Percentiles rank a stretch among this genome's conserved stretches.
Evolutionary conservation across 2,888 invertebrate genomes (phyloP).

Genomic region (Beris chalybata): DNA sequence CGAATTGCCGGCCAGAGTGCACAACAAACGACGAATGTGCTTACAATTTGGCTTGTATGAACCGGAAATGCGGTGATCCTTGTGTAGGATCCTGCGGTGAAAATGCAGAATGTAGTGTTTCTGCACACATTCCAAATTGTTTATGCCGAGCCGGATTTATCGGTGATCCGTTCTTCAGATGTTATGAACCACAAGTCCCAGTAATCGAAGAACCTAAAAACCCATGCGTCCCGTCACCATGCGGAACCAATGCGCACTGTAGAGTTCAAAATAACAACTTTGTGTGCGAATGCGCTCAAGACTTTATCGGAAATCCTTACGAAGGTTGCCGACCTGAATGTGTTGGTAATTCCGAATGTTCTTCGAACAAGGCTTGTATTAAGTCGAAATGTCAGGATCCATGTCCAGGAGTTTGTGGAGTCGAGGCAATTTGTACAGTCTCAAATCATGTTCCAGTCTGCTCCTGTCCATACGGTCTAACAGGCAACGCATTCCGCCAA

Average conservation of each 20-base stretch:
- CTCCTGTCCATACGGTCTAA: conserved; percentile 64
- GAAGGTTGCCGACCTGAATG: conserved; percentile 82
- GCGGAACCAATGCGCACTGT: conserved; percentile 71
- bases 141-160: conserved; percentile 66
- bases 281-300: conserved; percentile 64
- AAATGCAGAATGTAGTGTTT: conserved; percentile 73
- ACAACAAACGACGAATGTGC: conserved; percentile 71
- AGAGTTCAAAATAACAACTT: conserved; percentile 59
- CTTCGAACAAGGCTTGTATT: conserved; percentile 79
- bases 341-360: conserved; percentile 82
- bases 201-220: conserved; percentile 54
- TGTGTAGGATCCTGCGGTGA: conserved; percentile 78
- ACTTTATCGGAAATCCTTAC: conserved; percentile 75
- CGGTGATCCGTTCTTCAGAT: conserved; percentile 76
- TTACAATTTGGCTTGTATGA: conserved; percentile 67
- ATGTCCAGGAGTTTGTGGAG: conserved; percentile 78
- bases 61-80: conserved; percentile 73
- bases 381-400: conserved; percentile 82
- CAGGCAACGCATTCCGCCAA: conserved; percentile 66
- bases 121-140: conserved; percentile 77
- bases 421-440: conserved; percentile 76
- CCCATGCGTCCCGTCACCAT: conserved; percentile 72
- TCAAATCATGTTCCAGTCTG: conserved; percentile 72
- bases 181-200: conserved; percentile 46
- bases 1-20: conserved; percentile 73